phyloP scores from a whole-genome alignment of 2,113 vertebrate species.

The Gymnogyps californianus region DNA sequence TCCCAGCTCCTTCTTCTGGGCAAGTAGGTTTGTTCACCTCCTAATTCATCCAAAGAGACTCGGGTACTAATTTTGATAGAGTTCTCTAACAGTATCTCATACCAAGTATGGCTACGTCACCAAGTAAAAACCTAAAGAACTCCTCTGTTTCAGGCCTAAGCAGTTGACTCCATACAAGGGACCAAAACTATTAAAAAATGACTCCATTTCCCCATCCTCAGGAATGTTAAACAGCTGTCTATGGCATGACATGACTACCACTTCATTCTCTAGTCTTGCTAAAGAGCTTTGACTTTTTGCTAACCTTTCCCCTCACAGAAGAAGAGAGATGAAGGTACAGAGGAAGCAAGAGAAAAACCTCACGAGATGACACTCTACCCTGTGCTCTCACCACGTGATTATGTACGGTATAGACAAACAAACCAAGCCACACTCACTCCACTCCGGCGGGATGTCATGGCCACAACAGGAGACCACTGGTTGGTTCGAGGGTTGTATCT shows the following conservation, averaged over 20 bases:
- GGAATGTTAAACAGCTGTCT: neutral
- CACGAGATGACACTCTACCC: neutral
- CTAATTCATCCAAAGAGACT: neutral
- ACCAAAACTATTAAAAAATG: neutral
- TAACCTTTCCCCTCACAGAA: neutral
- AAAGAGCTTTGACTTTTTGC: neutral
- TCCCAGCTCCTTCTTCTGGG: neutral
- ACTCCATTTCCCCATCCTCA: neutral
- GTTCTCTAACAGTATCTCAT: neutral
- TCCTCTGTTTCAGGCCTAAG: neutral
- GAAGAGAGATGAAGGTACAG: neutral
- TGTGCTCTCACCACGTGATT: neutral
- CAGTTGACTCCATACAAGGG: neutral
- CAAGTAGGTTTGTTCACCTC: neutral
- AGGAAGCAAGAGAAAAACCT: neutral
- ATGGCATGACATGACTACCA: accelerated
- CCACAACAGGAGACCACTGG: slow-evolving; percentile 98
- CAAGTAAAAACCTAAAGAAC: neutral
- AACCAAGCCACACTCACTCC: slow-evolving; percentile 78
- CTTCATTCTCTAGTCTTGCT: neutral
- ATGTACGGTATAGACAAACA: accelerated
- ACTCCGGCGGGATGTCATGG: slow-evolving; percentile 96
- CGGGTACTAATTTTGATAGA: neutral
- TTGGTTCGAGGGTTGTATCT: slow-evolving; percentile 96
- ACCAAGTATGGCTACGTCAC: neutral